These are phyloP conservation scores for Typhlichthys eigenmanni DNA, from an alignment of 2,797 vertebrate species.

Conservation along the genomic window DNA sequence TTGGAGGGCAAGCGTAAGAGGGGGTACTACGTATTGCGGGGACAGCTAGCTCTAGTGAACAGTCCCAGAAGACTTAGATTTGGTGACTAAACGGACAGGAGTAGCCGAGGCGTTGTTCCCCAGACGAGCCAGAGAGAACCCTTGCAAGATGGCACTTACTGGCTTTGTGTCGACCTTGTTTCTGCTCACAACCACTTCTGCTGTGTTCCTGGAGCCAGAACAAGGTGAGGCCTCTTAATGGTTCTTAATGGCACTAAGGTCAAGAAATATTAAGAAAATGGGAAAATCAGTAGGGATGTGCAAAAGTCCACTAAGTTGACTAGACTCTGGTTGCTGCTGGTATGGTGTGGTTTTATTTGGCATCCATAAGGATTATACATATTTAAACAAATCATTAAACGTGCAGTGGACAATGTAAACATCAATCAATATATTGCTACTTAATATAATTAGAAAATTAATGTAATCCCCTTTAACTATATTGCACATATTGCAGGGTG, in stretches of 20 bases:
- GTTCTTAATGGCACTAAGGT: too few relatives aligned
- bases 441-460: too few relatives aligned
- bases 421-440: too few relatives aligned
- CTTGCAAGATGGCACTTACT: conserved; percentile 67
- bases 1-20: conserved; percentile 55
- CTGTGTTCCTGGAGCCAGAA: conserved; percentile 50
- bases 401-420: neutral
- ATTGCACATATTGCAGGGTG: neutral
- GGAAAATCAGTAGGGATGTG: too few relatives aligned
- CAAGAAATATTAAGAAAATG: too few relatives aligned
- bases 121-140: conserved; percentile 30
- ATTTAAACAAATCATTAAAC: neutral
- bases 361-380: neutral
- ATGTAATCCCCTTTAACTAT: too few relatives aligned
- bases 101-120: conserved; percentile 20
- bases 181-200: conserved; percentile 54
- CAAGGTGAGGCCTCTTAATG: conserved; percentile 56
- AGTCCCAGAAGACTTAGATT: conserved; percentile 55
- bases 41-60: conserved; percentile 56
- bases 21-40: conserved; percentile 58
- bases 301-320: too few relatives aligned
- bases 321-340: too few relatives aligned
- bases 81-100: conserved; percentile 28
- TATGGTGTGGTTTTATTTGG: neutral
- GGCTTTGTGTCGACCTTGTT: conserved; percentile 58